A percentile compares a stretch with the other conserved stretches of the same genome.
phyloP scores from a whole-genome alignment of 2,113 vertebrate genomes.

The Otolemur garnettii region DNA sequence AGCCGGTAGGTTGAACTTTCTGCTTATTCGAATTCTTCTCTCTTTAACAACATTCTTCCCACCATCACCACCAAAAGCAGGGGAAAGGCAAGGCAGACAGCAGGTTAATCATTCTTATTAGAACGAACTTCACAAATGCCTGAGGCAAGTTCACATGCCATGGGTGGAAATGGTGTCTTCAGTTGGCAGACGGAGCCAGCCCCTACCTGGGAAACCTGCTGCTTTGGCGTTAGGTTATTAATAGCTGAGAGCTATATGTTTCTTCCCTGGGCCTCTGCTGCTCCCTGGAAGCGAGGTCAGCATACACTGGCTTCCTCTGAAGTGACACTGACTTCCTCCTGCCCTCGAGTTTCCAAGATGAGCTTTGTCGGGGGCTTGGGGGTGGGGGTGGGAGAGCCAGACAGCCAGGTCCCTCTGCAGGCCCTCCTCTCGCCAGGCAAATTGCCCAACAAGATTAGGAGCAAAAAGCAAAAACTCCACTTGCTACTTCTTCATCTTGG shows the following conservation, averaged over 20 bases:
- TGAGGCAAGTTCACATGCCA: neutral
- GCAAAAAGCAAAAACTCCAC: accelerated
- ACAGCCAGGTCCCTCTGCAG: neutral
- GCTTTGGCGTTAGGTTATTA: neutral
- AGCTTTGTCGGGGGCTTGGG: neutral
- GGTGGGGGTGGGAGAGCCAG: neutral
- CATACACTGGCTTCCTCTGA: neutral
- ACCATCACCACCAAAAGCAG: neutral
- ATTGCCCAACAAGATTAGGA: neutral
- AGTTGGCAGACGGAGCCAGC: neutral
- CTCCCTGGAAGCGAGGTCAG: neutral
- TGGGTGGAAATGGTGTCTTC: neutral
- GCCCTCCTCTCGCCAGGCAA: accelerated
- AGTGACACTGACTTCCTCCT: neutral
- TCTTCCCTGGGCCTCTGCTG: neutral
- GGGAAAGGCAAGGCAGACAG: neutral
- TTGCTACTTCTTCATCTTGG: neutral
- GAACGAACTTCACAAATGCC: neutral
- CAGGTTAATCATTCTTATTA: neutral
- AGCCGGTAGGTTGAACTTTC: neutral
- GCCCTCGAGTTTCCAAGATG: neutral
- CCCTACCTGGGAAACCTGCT: neutral
- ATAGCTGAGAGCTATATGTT: neutral
- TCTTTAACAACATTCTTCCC: neutral
- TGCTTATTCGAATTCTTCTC: conserved; percentile 5